A percentile compares a stretch with the other conserved stretches of the same genome.
Evolutionary conservation across 2,797 vertebrate species (phyloP).

Genomic region (Mycteria americana): DNA sequence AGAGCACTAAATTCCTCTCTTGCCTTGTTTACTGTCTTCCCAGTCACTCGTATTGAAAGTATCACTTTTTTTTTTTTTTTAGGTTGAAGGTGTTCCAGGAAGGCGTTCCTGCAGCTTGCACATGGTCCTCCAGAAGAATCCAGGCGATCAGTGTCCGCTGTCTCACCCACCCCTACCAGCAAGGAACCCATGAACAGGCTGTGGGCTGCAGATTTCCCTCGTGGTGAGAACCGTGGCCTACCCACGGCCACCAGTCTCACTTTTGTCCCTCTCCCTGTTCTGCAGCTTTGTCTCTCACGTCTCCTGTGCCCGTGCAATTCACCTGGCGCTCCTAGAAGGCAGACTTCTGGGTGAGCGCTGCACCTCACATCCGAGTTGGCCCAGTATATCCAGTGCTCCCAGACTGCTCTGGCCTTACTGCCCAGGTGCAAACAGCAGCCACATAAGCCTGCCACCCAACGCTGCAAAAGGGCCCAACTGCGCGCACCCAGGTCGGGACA

Average conservation of each 20-base stretch:
- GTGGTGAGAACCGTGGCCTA: not conserved
- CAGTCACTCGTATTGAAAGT: not conserved
- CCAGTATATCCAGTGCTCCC: not conserved
- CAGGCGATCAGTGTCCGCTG: not conserved
- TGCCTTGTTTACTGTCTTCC: not conserved
- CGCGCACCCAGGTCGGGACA: accelerated
- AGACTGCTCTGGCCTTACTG: not conserved
- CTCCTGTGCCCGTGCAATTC: not conserved
- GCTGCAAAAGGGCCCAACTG: not conserved
- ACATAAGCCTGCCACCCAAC: too few species aligned
- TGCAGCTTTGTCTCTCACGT: not conserved
- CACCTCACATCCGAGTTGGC: not conserved
- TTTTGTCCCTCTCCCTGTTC: not conserved
- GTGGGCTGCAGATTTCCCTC: not conserved
- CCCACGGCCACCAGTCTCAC: not conserved
- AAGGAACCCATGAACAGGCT: not conserved
- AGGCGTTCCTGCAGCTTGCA: not conserved
- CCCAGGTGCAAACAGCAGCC: not conserved
- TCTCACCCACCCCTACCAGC: not conserved
- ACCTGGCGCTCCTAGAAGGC: not conserved
- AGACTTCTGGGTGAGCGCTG: not conserved
- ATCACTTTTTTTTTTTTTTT: not conserved
- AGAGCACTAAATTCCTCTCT: not conserved
- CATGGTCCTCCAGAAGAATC: not conserved
- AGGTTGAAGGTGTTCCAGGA: not conserved